Evolutionary conservation across 1,140 invertebrate genomes (phyloP).

Genomic region (Agrilus planipennis): DNA sequence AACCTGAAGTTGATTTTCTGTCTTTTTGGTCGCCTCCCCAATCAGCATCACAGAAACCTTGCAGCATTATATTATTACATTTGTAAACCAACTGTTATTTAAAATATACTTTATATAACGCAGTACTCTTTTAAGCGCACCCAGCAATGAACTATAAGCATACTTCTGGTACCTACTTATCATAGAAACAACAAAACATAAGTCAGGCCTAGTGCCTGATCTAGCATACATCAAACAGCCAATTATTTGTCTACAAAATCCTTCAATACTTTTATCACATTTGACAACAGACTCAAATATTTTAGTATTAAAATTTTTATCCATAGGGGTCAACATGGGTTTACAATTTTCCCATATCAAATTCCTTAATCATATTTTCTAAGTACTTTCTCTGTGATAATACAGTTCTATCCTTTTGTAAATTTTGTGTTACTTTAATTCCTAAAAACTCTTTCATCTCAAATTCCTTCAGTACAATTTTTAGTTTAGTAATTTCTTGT

Average conservation of each 20-base stretch:
- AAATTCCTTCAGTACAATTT: conserved; percentile 4
- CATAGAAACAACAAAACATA: conserved; percentile 7
- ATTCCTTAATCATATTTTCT: conserved; percentile 2
- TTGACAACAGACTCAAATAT: conserved; percentile 2
- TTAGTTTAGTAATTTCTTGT: conserved; percentile 5
- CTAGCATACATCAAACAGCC: conserved; percentile 13
- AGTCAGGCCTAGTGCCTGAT: conserved; percentile 11
- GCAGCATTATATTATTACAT: background rate
- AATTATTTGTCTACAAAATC: conserved; percentile 10
- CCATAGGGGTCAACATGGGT: conserved; percentile 7
- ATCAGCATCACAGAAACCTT: background rate
- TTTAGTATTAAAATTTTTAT: conserved; percentile 7
- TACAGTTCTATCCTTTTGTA: background rate
- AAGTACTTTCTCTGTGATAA: conserved; percentile 5
- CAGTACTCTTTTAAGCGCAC: background rate
- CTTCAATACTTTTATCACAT: conserved; percentile 4
- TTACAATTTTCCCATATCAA: conserved; percentile 7
- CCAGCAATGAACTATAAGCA: background rate
- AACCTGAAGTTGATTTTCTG: background rate
- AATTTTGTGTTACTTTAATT: conserved; percentile 2
- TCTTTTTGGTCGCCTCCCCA: background rate
- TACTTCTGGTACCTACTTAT: conserved; percentile 4
- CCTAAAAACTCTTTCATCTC: conserved; percentile 8
- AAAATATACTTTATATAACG: background rate
- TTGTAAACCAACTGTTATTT: background rate